Evolutionary conservation across 2,113 vertebrate genomes (phyloP), one percentile per base, ranked within the genome.

Genomic region (Eclectus roratus): DNA sequence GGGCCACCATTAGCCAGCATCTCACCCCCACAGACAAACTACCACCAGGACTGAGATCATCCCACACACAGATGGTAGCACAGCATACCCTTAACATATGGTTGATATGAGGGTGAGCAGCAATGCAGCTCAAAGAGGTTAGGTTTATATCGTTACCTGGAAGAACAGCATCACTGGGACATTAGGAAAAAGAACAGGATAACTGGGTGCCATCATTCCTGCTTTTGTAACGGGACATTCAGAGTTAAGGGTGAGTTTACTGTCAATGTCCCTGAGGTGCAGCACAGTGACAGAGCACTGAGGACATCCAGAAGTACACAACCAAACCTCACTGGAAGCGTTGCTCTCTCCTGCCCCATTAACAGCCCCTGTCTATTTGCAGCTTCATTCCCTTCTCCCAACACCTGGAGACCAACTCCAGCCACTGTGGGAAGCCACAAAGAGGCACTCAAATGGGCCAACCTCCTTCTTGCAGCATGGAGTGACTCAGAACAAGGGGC

Each of bases 1-100:
- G 2, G 25, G 21, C 31, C 39, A 58, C 73, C 1, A 2, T 29
- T 29, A 24, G 39, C 37, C 80, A 88, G 21, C 73, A 43, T 31
- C 68, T 71, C 6, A 2, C 27, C 49, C 47, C 39, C 76, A 72
- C 39, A 37, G 18, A 35, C 7, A 35, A 27, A n/a, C 8, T 20
- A 24, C 52, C 13, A 1, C 3, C 6, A 41, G 37, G 24, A 25
- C 71, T 25, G n/a, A 60, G 52, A 56, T 28, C 31, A 23, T 13
- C 61, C 43, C 1, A 0, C 43, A 27, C 0, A 3, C 68, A 39
- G 80, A 56, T 0, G 1, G 35, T 39, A 43, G 53, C 1, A 0
- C 35, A 37, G 56, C 43, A 39, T 55, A 37, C n/a, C 55, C 60
- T 44, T n/a, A 55, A 28, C 17, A 14, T 25, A 11, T 1, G 14